A percentile compares a stretch with the other conserved stretches of the same genome.
These are phyloP conservation scores for Ormia ochracea DNA, from an alignment of 2,888 invertebrate species.

Conservation along the genomic window DNA sequence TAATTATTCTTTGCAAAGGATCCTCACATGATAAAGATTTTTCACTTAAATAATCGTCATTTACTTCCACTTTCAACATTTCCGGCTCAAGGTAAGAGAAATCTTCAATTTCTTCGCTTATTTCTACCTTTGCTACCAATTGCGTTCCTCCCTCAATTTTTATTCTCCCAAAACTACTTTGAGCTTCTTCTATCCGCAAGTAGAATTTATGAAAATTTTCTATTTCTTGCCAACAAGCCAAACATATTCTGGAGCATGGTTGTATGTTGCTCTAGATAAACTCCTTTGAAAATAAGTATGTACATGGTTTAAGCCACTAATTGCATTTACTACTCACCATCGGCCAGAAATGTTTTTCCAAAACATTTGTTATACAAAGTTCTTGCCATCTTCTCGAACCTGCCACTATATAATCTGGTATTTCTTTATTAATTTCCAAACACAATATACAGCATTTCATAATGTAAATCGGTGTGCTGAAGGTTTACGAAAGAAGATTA, in stretches of 20 bases:
- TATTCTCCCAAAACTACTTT: conserved; percentile 18
- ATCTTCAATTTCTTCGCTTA: not conserved
- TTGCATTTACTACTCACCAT: too few species aligned
- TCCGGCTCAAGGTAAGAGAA: conserved; percentile 16
- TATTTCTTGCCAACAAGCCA: conserved; percentile 39
- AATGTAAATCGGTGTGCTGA: too few species aligned
- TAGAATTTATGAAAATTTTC: conserved; percentile 47
- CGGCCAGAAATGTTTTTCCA: conserved; percentile 52
- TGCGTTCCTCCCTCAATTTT: too few species aligned
- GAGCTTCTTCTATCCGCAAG: conserved; percentile 39
- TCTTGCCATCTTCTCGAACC: conserved; percentile 29
- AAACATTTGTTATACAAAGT: conserved; percentile 1
- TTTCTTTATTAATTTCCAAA: conserved; percentile 20
- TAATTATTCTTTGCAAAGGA: too few species aligned
- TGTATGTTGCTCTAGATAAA: not conserved
- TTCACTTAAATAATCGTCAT: too few species aligned
- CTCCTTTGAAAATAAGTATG: not conserved
- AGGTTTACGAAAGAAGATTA: too few species aligned
- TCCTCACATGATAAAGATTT: too few species aligned
- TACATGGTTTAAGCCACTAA: too few species aligned
- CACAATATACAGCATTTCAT: conserved; percentile 49
- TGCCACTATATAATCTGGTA: not conserved
- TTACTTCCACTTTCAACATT: too few species aligned
- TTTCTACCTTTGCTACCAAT: not conserved
- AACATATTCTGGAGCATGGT: conserved; percentile 12